Evolutionary conservation across 2,888 invertebrate genomes (phyloP), one percentile per base, ranked within the genome.

Genomic region (Diarsia brunnea): DNA sequence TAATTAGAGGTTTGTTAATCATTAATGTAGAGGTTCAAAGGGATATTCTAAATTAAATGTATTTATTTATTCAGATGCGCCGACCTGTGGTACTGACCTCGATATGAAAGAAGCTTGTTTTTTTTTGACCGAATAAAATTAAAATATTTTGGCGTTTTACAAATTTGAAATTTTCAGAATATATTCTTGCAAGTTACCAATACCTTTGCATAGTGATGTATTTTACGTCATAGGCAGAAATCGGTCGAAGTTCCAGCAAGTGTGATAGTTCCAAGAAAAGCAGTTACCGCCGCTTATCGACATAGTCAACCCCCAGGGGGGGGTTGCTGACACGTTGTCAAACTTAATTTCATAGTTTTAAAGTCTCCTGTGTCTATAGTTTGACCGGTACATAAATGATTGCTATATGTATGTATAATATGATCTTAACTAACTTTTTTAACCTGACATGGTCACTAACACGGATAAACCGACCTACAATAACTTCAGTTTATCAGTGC

Each of bases 1-100:
- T 87, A 87, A 86, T 87, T 87, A 87, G 69, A 69, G 69, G 78
- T 85, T 85, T 71, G 72, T 82, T 82, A 73, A 82, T 85, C 82
- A 82, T 73, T 82, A 82, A 81, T 84, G 61, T 81, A 61, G 19
- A 73, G 65, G 79, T 80, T 83, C 70, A 80, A 70, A 79, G 63
- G 10, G 82, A 82, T 83, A 70, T 78, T 78, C 51, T 27, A 66
- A 80, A 83, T 78, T n/a, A 80, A 83, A 66, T 78, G 27, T 82
- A 67, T 66, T 79, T 79, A 70, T 83, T 83, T 65, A 65, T 78
- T 78, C 69, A 69, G 55, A 55, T 49, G 49, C 5, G 24, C 55
- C 31, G 19, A 64, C n/a, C 24, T 66, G 31, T 12, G 27, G 47
- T 16, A 64, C 43, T 69, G 64, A 58, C 58, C 51, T 38, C 38